These are phyloP conservation scores for Hemicrepidius hirtus DNA, from an alignment of 2,888 invertebrate genomes.

Conservation along the genomic window DNA sequence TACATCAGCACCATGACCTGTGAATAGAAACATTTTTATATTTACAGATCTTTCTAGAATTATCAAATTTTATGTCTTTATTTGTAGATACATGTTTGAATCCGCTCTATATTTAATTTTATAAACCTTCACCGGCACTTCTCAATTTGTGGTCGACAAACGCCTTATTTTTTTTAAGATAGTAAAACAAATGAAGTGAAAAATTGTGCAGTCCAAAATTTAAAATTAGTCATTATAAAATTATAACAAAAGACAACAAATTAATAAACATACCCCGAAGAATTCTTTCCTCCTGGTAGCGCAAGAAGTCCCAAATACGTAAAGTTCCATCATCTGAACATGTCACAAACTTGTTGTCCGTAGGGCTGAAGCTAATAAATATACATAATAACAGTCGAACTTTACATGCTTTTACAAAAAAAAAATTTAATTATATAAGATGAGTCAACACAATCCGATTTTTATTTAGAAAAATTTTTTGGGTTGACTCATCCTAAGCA, in stretches of 20 bases:
- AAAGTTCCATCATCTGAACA: slow-evolving; percentile 99
- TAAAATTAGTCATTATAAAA: neutral
- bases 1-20: slow-evolving; percentile 98
- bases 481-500: no score
- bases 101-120: no score
- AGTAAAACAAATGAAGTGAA: neutral
- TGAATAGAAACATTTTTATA: slow-evolving; percentile 39
- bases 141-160: no score
- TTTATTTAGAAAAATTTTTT: neutral
- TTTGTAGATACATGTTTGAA: no score
- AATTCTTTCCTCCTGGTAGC: slow-evolving; percentile 96
- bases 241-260: neutral
- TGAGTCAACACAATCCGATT: neutral
- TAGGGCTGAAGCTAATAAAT: slow-evolving; percentile 94
- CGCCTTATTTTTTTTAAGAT: neutral
- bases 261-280: slow-evolving; percentile 78
- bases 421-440: neutral
- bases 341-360: slow-evolving; percentile 98
- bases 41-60: neutral
- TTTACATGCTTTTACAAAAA: slow-evolving; percentile 10
- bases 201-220: no score
- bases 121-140: no score
- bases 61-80: no score
- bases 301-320: slow-evolving; percentile 98
- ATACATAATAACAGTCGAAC: slow-evolving; percentile 51